Evolutionary conservation across 2,113 vertebrate genomes (phyloP).

Genomic region (Pteronura brasiliensis): DNA sequence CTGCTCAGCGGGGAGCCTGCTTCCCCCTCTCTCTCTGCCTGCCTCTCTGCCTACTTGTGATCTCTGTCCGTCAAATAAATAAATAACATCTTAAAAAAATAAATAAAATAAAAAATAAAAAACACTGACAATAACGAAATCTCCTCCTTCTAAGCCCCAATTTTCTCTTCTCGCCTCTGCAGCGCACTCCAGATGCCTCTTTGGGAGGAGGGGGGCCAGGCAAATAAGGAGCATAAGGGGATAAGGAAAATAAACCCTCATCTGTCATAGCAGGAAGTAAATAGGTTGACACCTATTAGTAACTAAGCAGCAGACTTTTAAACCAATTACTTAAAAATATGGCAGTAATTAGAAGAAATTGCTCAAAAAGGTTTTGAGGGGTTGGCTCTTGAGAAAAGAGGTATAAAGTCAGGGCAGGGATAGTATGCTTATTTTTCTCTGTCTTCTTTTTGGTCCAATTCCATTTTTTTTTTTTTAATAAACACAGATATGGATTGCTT

Average conservation of each 20-base stretch:
- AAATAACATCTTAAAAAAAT: too few species aligned
- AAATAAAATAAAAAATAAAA: not conserved
- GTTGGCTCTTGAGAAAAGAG: not conserved
- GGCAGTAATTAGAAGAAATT: not conserved
- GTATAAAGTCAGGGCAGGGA: not conserved
- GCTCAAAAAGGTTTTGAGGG: not conserved
- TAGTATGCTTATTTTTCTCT: not conserved
- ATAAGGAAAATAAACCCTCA: not conserved
- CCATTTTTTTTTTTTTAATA: not conserved
- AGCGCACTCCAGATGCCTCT: not conserved
- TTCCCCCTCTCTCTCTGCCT: too few species aligned
- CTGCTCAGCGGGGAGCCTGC: too few species aligned
- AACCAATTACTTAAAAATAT: not conserved
- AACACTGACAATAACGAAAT: not conserved
- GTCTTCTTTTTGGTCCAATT: not conserved
- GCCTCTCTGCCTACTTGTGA: too few species aligned
- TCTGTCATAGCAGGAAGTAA: not conserved
- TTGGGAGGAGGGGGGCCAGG: not conserved
- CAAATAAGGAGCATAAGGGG: rapidly evolving
- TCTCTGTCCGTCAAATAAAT: too few species aligned
- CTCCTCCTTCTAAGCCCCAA: not conserved
- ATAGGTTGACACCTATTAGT: not conserved
- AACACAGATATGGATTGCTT: not conserved
- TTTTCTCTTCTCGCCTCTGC: not conserved
- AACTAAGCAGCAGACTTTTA: not conserved